Percentiles rank a stretch among this genome's conserved stretches.
These are phyloP conservation scores for Tenualosa ilisha DNA, from an alignment of 2,797 vertebrate genomes.

Conservation along the genomic window DNA sequence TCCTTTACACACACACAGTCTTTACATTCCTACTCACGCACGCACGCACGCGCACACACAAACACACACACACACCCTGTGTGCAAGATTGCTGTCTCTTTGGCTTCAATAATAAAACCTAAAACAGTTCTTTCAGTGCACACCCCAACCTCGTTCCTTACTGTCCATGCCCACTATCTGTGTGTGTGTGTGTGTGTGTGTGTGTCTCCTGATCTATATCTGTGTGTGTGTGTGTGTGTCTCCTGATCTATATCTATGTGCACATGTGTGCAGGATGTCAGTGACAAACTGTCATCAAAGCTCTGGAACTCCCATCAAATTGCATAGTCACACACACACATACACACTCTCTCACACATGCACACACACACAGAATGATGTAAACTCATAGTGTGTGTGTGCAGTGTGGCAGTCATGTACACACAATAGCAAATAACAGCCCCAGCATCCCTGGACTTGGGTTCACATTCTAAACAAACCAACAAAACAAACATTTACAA, in stretches of 20 bases:
- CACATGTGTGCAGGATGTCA: not conserved
- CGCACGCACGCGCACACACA: too few species aligned
- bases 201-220: not conserved
- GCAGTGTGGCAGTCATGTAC: not conserved
- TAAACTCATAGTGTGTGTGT: not conserved
- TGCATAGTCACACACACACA: not conserved
- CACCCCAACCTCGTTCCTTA: too few species aligned
- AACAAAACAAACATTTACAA: not conserved
- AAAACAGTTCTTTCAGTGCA: not conserved
- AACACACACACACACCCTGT: too few species aligned
- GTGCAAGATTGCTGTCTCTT: not conserved
- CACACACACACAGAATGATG: not conserved
- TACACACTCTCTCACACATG: not conserved
- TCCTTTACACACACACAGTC: not conserved
- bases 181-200: too few species aligned
- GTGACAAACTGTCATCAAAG: not conserved
- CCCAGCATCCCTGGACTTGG: not conserved
- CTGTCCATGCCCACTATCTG: too few species aligned
- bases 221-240: not conserved
- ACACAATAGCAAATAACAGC: not conserved
- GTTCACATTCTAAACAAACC: not conserved
- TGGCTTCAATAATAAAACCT: not conserved
- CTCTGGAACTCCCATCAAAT: not conserved
- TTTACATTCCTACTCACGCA: too few species aligned
- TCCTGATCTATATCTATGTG: not conserved